These are phyloP conservation scores for Neoarius graeffei DNA, from an alignment of 2,113 vertebrate species.

Conservation along the genomic window DNA sequence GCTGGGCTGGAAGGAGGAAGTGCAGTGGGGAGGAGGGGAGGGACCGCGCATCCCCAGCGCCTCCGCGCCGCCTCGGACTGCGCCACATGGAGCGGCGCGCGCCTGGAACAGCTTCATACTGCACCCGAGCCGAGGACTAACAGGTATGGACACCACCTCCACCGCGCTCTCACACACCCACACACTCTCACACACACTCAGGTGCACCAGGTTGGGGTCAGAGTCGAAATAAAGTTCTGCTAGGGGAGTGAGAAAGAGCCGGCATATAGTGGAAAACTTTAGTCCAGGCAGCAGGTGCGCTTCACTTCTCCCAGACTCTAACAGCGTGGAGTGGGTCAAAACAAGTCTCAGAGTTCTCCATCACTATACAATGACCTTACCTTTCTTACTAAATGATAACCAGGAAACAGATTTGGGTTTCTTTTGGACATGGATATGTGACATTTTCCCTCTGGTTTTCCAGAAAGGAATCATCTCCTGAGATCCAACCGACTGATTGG, in stretches of 20 bases:
- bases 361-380: neutral
- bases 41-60: slow-evolving; percentile 81
- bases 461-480: slow-evolving; percentile 47
- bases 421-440: neutral
- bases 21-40: slow-evolving; percentile 85
- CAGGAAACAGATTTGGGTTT: neutral
- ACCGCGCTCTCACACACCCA: slow-evolving; percentile 11
- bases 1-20: slow-evolving; percentile 91
- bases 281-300: slow-evolving; percentile 74
- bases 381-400: neutral
- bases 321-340: slow-evolving; percentile 34
- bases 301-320: slow-evolving; percentile 58
- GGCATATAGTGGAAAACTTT: slow-evolving; percentile 62
- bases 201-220: neutral
- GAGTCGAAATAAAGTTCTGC: slow-evolving; percentile 3
- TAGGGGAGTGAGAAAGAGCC: slow-evolving; percentile 17
- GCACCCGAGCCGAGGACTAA: slow-evolving; percentile 78
- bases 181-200: slow-evolving; percentile 16
- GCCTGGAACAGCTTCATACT: slow-evolving; percentile 82
- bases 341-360: neutral
- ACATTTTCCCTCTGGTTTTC: slow-evolving; percentile 42
- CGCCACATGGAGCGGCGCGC: slow-evolving; percentile 84
- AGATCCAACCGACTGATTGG: neutral
- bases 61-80: slow-evolving; percentile 78
- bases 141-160: slow-evolving; percentile 78